Base-by-base conservation (phyloP, 2,113 vertebrate genomes). In the Marmota flaviventris region DNA sequence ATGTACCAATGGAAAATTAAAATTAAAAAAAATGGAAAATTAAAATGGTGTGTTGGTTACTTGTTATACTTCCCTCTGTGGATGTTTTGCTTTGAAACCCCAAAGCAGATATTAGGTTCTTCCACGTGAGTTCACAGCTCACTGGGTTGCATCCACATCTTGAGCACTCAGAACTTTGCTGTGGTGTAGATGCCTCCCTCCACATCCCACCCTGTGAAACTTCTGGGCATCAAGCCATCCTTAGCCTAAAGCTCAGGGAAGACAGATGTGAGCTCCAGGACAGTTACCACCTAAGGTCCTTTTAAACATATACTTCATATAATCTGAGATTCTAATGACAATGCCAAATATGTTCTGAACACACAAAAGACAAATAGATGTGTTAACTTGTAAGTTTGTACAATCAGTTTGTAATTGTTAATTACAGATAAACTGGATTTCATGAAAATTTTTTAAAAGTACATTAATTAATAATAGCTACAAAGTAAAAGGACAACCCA, bases 141-240 rank as follows among this genome's bases (percentile, higher is more conserved):
- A 24, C 56, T 58, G 67, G 29, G 6, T 18, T 51, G 5, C 4
- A 2, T 11, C 45, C 4, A 58, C 5, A 0, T n/a, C 16, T 8
- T 2, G 8, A 12, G 51, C 5, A 7, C 1, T 53, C 42, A 45
- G 53, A 65, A 22, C 12, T 53, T 48, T 2, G 10, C 18, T 24
- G 42, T 2, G 9, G 24, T 63, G 73, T 32, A 0, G 0, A 11
- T 5, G 4, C 34, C 72, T 20, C 34, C 27, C 42, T 13, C 8
- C 3, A 0, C 37, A 29, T 14, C 18, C 6, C 16, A 17, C 17
- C 13, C 39, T 0, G 0, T 2, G 8, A 72, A 51, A 34, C 25
- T n/a, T 61, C 67, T 39, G 16, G 2, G 6, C 11, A 20, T 16
- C 53, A 5, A 67, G 39, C 20, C 18, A 39, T 39, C 6, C 63